These are phyloP conservation scores for Oreonectes daqikongensis DNA, from an alignment of 2,797 vertebrate species.

Conservation along the genomic window DNA sequence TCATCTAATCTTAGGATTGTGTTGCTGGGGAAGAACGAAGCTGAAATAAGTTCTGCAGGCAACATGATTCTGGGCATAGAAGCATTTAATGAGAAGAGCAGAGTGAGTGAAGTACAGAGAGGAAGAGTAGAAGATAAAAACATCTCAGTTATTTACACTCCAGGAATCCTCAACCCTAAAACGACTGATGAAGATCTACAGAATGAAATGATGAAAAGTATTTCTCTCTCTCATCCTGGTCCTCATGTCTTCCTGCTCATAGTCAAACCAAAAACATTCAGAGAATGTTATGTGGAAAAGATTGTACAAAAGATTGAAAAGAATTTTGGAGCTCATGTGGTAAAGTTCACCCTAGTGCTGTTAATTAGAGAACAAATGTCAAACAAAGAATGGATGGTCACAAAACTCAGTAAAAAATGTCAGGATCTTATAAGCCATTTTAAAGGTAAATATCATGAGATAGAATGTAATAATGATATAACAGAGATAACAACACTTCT, in stretches of 20 bases:
- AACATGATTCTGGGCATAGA: slow-evolving; percentile 38
- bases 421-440: too few relatives aligned
- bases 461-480: too few relatives aligned
- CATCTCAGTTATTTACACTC: neutral
- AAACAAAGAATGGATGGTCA: slow-evolving; percentile 17
- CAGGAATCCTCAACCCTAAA: too few relatives aligned
- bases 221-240: slow-evolving; percentile 45
- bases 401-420: too few relatives aligned
- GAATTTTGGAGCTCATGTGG: slow-evolving; percentile 49
- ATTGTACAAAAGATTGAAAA: slow-evolving; percentile 44
- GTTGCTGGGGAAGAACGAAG: slow-evolving; percentile 47
- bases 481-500: too few relatives aligned
- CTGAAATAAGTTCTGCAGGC: slow-evolving; percentile 39
- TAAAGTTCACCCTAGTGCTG: slow-evolving; percentile 51
- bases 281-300: slow-evolving; percentile 24
- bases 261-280: slow-evolving; percentile 49
- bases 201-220: slow-evolving; percentile 2
- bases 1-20: slow-evolving; percentile 41
- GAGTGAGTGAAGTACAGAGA: slow-evolving; percentile 12
- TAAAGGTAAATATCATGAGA: too few relatives aligned
- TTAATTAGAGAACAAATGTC: slow-evolving; percentile 51
- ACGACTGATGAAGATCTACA: too few relatives aligned
- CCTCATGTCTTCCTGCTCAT: too few relatives aligned
- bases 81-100: slow-evolving; percentile 21
- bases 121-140: slow-evolving; percentile 10